phyloP scores from a whole-genome alignment of 2,888 invertebrate species.

The Matsumyia berberina region DNA sequence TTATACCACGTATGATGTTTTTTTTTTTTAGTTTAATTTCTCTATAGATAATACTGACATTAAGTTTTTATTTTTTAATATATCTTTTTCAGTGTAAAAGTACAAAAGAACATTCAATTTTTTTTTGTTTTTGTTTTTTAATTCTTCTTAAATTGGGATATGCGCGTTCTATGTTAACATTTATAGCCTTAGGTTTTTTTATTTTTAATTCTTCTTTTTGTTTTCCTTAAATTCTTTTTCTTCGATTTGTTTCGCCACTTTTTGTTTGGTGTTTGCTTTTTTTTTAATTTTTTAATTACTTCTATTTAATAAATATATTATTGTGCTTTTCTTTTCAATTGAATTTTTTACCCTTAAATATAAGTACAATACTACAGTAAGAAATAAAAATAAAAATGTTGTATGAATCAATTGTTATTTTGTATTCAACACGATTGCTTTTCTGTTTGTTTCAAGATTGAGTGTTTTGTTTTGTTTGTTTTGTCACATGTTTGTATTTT shows the following conservation, averaged over 20 bases:
- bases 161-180: constrained; percentile 77
- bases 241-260: constrained; percentile 60
- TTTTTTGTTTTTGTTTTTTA: constrained; percentile 43
- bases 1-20: constrained; percentile 33
- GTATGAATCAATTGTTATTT: constrained; percentile 64
- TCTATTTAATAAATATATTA: constrained; percentile 67
- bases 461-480: constrained; percentile 45
- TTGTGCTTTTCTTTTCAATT: constrained; percentile 75
- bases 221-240: constrained; percentile 55
- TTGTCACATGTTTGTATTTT: constrained; percentile 71
- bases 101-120: constrained; percentile 76
- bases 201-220: too few relatives aligned
- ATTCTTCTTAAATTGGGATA: constrained; percentile 74
- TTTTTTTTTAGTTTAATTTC: constrained; percentile 42
- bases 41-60: constrained; percentile 75
- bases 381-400: constrained; percentile 61
- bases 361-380: constrained; percentile 64
- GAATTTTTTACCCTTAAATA: constrained; percentile 72
- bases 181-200: constrained; percentile 69
- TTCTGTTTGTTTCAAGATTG: constrained; percentile 74
- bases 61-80: constrained; percentile 57
- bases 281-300: too few relatives aligned
- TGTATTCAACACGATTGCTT: constrained; percentile 75
- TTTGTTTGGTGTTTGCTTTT: constrained; percentile 19
- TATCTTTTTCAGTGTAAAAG: constrained; percentile 75